phyloP scores from a whole-genome alignment of 2,113 vertebrate genomes.

The Rhagologus leucostigma region DNA sequence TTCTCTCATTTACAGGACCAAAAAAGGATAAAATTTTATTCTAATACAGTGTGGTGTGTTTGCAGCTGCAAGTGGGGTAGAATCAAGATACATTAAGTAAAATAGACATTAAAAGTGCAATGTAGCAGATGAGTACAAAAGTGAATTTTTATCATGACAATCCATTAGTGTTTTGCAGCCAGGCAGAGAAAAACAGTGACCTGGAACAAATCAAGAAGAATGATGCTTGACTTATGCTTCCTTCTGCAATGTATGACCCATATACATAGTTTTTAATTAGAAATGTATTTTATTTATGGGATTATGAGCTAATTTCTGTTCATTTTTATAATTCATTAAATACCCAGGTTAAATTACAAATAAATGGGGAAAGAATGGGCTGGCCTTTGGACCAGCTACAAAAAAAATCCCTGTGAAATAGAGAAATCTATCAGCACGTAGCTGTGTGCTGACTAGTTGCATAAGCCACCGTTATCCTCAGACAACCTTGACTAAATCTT shows the following conservation, averaged over 20 bases:
- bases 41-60: conserved; percentile 7
- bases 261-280: conserved; percentile 63
- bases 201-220: conserved; percentile 70
- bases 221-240: conserved; percentile 56
- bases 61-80: not conserved
- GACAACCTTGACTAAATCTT: conserved; percentile 43
- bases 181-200: conserved; percentile 61
- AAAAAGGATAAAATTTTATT: conserved; percentile 42
- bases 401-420: not conserved
- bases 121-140: conserved; percentile 57
- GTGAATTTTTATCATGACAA: conserved; percentile 50
- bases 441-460: not conserved
- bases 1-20: not conserved
- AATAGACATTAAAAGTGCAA: conserved; percentile 46
- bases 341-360: conserved; percentile 18
- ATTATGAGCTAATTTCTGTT: conserved; percentile 33
- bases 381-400: not conserved
- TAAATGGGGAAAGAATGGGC: not conserved
- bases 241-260: conserved; percentile 42
- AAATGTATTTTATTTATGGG: conserved; percentile 54
- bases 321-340: conserved; percentile 50
- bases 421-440: not conserved
- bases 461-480: conserved; percentile 35
- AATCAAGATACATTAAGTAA: conserved; percentile 38
- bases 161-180: conserved; percentile 44